A percentile compares a stretch with the other conserved stretches of the same genome.
These are phyloP conservation scores for Odocoileus virginianus DNA, from an alignment of 2,113 vertebrate genomes.

Conservation along the genomic window DNA sequence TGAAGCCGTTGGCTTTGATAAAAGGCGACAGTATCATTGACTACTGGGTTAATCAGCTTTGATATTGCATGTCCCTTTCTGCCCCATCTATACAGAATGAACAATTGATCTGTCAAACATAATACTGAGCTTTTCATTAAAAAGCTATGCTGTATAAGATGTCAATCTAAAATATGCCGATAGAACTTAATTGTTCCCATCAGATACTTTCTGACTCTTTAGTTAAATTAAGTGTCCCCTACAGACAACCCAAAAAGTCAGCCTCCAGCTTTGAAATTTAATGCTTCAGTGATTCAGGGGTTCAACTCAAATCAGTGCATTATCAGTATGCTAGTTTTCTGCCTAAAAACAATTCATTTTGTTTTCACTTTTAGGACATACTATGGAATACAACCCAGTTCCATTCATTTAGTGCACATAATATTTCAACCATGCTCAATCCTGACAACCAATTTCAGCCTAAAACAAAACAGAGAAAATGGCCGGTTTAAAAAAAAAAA, in stretches of 20 bases:
- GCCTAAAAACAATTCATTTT: neutral
- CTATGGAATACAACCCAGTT: neutral
- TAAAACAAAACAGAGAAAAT: neutral
- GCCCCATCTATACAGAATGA: neutral
- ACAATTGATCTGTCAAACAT: slow-evolving; percentile 37
- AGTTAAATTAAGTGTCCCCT: neutral
- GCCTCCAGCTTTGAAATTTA: neutral
- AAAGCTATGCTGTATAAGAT: neutral
- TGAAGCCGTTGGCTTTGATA: neutral
- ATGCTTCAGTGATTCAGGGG: neutral
- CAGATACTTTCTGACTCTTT: neutral
- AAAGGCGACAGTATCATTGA: neutral
- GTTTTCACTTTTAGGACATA: neutral
- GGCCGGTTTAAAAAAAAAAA: neutral
- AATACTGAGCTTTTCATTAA: slow-evolving; percentile 32
- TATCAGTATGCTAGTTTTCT: neutral
- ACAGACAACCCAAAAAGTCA: neutral
- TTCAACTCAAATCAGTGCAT: neutral
- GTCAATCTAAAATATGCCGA: neutral
- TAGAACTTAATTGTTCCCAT: neutral
- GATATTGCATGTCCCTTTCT: neutral
- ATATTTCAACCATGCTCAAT: slow-evolving; percentile 16
- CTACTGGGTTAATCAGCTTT: neutral
- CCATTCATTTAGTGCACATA: neutral
- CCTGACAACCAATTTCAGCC: slow-evolving; percentile 30